Base-by-base conservation (phyloP, 2,113 vertebrate species). In the Anhinga anhinga region DNA sequence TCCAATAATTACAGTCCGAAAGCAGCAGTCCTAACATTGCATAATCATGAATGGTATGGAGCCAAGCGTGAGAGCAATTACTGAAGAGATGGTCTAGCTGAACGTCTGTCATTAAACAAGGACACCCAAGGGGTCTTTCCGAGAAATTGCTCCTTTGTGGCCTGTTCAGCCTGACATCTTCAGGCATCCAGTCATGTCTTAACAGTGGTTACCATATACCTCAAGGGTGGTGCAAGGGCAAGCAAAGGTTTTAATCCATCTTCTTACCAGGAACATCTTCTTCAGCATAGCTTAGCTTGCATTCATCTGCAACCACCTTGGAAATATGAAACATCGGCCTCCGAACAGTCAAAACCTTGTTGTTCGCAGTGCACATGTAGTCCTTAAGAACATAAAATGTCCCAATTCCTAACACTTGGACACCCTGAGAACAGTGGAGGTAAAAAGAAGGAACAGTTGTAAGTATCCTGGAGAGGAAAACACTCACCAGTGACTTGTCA, bases 131-230 rank as follows among this genome's bases (percentile, higher is more conserved):
- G 7, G 14, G 10, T 47, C 23, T n/a, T 47, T 59, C 34, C 42
- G 40, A 74, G 53, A 15, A 74, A 40, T 15, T 74, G 45, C 20
- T 81, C 17, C 45, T 40, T 30, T 59, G 38, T 73, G 50, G 16
- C 22, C 38, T 59, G 38, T 56, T 71, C n/a, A 25, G 36, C 47
- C 81, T 61, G 49, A 42, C 62, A 38, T 1, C 7, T 59, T 34
- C 16, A 50, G 42, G 32, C 32, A 50, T 17, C 63, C 55, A 32
- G 34, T 40, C 34, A 27, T 1, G 3, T 45, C 34, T 66, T 40
- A 63, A 19, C 16, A 53, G 38, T 1, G 1, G 27, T 26, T n/a
- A 52, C 25, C 44, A 11, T 11, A 5, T 0, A 0, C 44, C 52
- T 88, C 45, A 23, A 61, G 66, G 52, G 38, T 23, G 45, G 23